Percentiles rank a stretch among this genome's conserved stretches.
These are phyloP conservation scores for Phorcus lineatus DNA, from an alignment of 2,888 invertebrate genomes.

Conservation along the genomic window DNA sequence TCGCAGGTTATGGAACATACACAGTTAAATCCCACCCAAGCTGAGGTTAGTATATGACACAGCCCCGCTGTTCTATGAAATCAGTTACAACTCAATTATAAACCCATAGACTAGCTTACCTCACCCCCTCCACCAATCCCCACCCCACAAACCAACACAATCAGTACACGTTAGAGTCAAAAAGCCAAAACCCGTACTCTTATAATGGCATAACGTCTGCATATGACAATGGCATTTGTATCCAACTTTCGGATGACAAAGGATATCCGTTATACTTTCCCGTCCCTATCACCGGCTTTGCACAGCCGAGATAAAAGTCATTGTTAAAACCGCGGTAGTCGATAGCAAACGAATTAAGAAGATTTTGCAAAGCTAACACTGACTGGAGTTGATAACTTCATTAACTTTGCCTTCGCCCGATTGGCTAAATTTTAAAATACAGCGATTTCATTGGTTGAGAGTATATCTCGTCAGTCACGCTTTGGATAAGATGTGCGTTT, in stretches of 20 bases:
- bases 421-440: background rate
- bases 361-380: constrained; percentile 6
- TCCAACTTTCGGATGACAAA: background rate
- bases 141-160: too few species aligned
- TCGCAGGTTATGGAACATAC: too few species aligned
- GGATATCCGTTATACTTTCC: background rate
- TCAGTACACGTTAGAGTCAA: too few species aligned
- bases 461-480: background rate
- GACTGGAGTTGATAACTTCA: background rate
- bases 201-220: too few species aligned
- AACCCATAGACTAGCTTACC: too few species aligned
- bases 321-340: background rate
- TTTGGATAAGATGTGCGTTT: background rate
- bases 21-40: too few species aligned
- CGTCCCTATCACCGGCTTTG: background rate
- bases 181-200: too few species aligned
- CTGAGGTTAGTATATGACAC: too few species aligned
- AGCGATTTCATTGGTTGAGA: background rate
- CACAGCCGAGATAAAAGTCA: background rate
- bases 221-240: too few species aligned
- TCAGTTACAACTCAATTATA: background rate
- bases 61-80: background rate
- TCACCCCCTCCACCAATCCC: too few species aligned
- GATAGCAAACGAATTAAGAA: background rate
- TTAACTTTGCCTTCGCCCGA: background rate